Evolutionary conservation across 2,113 vertebrate genomes (phyloP), one percentile per base, ranked within the genome.

Genomic region (Dicrurus megarhynchus): DNA sequence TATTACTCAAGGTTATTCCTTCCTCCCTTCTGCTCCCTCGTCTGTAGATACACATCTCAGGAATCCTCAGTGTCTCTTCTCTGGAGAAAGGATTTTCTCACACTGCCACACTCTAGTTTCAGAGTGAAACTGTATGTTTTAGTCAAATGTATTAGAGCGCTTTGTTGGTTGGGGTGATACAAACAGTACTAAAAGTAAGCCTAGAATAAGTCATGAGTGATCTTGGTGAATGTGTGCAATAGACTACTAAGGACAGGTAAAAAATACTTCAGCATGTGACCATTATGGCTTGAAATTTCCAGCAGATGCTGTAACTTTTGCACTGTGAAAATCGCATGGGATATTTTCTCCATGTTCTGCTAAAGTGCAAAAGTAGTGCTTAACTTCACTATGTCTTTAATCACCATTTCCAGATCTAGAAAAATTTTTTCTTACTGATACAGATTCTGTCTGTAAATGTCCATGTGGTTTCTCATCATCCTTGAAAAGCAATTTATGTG

Each of bases 41-140:
- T 35, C 41, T 27, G 7, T 9, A 60, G 17, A 56, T 13, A 30
- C 10, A 33, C 0, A 0, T 27, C 30, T 44, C 53, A 64, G 50
- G 84, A 83, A 56, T 64, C n/a, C 18, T 47, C 16, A 20, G 9
- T 77, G 20, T 77, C 59, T 26, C 11, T 86, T 83, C 55, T 69
- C 15, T 30, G 33, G 32, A 52, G 41, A 56, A 39, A 24, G 19
- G 20, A 59, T 75, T 92, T 82, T 71, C 49, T 86, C 26, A 57
- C 44, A 13, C 19, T 84, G 71, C 46, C 1, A 1, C 17, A 4
- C 74, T 80, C 12, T 24, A 22, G 16, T 73, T 83, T 90, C 67
- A 73, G 50, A 44, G 33, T 10, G 41, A 71, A 83, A 41, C 35
- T 11, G 6, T 16, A 2, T 52, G 21, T 15, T 90, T 79, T 35